Conservation (phyloP, 1,140 invertebrate genomes). For the Doryteuthis pealeii region DNA sequence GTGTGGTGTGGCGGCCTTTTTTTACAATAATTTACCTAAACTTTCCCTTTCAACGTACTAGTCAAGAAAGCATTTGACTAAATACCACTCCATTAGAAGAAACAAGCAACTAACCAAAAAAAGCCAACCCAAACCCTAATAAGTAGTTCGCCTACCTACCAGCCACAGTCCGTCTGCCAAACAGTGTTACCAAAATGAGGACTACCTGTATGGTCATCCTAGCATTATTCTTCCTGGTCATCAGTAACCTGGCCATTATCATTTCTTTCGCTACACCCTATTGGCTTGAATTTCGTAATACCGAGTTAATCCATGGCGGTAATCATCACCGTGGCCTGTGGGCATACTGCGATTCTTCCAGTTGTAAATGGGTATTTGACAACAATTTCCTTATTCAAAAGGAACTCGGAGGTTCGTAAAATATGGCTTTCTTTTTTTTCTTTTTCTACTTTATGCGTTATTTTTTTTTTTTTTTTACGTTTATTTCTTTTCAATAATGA, state of each 20-base stretch:
- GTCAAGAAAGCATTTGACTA: no score
- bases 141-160: no score
- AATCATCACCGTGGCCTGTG: slow-evolving; percentile 33
- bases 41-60: no score
- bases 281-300: slow-evolving; percentile 29
- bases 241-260: slow-evolving; percentile 44
- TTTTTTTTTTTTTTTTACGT: no score
- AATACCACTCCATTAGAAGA: neutral
- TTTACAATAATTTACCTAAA: neutral
- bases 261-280: slow-evolving; percentile 44
- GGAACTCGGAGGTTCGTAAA: neutral
- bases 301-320: neutral
- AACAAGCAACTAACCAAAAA: slow-evolving; percentile 4
- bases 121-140: neutral
- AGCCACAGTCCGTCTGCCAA: neutral
- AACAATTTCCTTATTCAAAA: slow-evolving; percentile 14
- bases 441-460: no score
- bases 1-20: neutral
- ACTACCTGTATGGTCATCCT: slow-evolving; percentile 37
- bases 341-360: slow-evolving; percentile 30
- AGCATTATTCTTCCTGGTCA: slow-evolving; percentile 39
- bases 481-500: no score
- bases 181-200: slow-evolving; percentile 15
- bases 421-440: no score
- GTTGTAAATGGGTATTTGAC: slow-evolving; percentile 39